Conservation (phyloP, 2,797 vertebrate species). For the Sorex maritimensis region DNA sequence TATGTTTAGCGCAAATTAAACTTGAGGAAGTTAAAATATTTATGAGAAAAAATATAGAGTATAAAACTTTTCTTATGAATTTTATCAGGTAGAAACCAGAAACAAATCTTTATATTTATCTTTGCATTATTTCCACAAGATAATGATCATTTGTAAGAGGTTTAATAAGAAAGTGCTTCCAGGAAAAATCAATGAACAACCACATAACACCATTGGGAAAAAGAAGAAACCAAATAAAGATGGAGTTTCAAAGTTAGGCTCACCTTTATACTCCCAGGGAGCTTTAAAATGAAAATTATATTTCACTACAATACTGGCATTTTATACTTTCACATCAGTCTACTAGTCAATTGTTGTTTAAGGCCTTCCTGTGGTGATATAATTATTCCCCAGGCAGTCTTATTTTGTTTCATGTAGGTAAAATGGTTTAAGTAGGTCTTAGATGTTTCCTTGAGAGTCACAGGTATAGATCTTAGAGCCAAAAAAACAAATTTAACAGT, state of each 20-base stretch:
- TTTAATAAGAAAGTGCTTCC: not conserved
- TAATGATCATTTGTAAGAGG: not conserved
- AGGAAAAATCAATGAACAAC: not conserved
- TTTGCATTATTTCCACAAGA: not conserved
- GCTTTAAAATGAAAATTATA: not conserved
- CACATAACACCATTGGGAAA: too few species aligned
- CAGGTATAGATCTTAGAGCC: not conserved
- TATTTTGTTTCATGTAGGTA: not conserved
- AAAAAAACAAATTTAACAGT: not conserved
- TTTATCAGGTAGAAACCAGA: not conserved
- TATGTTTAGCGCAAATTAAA: constrained; percentile 4
- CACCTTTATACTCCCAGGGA: not conserved
- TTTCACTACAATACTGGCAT: not conserved
- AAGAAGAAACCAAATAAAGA: not conserved
- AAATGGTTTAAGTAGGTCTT: not conserved
- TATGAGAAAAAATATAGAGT: constrained; percentile 15
- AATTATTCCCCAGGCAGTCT: not conserved
- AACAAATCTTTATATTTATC: not conserved
- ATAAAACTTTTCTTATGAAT: constrained; percentile 21
- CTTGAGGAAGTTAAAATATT: not conserved
- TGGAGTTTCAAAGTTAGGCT: not conserved
- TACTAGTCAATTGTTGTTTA: not conserved
- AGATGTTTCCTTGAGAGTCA: not conserved
- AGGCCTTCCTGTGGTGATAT: not conserved
- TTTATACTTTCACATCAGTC: not conserved